Evolutionary conservation across 37 sponge, comb jelly and placozoan genomes (phyloP).

Genomic region (Spongilla lacustris): DNA sequence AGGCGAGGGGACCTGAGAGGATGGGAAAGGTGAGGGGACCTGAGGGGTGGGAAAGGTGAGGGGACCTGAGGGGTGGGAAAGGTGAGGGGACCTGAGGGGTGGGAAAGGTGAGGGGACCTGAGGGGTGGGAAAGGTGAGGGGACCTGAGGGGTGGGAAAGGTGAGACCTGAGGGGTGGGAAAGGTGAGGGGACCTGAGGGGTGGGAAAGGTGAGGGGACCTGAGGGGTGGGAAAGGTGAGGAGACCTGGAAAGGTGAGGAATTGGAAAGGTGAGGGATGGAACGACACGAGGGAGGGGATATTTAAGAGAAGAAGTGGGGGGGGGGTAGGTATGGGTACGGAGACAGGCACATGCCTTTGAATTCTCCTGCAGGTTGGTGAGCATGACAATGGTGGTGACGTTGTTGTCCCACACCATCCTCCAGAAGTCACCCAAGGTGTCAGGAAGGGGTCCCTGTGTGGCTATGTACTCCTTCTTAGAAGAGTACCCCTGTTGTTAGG

Average conservation of each 20-base stretch:
- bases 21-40: neutral
- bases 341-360: slow-evolving; percentile 27
- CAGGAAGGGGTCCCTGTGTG: slow-evolving; percentile 84
- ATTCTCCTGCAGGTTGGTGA: slow-evolving; percentile 76
- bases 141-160: neutral
- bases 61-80: neutral
- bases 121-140: neutral
- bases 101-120: slow-evolving; percentile 35
- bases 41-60: neutral
- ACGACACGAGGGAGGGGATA: neutral
- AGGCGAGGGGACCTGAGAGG: neutral
- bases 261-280: neutral
- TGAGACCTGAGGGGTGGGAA: neutral
- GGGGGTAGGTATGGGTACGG: neutral
- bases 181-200: neutral
- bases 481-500: slow-evolving; percentile 62
- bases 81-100: neutral
- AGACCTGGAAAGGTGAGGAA: neutral
- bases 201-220: neutral
- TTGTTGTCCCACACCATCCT: slow-evolving; percentile 83
- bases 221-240: neutral
- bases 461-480: slow-evolving; percentile 86
- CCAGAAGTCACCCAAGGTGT: slow-evolving; percentile 91
- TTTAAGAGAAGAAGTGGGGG: neutral
- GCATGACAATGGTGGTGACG: slow-evolving; percentile 72